Base-by-base conservation (phyloP, 1,140 invertebrate genomes). In the Pseudomyrmex sp. region DNA sequence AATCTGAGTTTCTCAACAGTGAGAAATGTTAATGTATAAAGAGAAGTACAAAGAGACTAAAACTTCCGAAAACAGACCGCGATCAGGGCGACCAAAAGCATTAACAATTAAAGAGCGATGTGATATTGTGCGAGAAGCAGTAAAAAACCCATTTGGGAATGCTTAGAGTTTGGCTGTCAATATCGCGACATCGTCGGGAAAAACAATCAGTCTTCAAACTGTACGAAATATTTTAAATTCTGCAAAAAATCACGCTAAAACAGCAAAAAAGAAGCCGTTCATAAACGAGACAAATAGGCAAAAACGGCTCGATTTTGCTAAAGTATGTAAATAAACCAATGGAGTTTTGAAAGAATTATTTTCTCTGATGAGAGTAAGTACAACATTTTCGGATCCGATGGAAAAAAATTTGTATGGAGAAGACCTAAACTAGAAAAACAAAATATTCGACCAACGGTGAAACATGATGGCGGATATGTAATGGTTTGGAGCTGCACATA, bases 311-410 rank as follows among this genome's bases (percentile, higher is more conserved):
- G 26, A 3, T 0, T 66, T 77, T n/a, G 75, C 63, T 7, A 66
- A 66, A 77, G 18, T 44, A 77, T 44, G 2, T 77, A 44, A 56
- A 77, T 56, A 77, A 82, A 18, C 9, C 23, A n/a, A 44, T 65
- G 13, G 54, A 84, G 13, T 83, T 88, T 70, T 87, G 69, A 79
- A 83, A 72, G 9, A 65, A n/a, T 87, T 46, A 76, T 80, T 12
- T 87, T 85, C 48, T 80, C 80, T 50, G 85, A 85, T 35, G 80
- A 87, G 18, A 75, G 59, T 18, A 74, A 74, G n/a, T 74, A 61
- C 20, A 61, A 75, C n/a, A 18, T 63, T 61, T 75, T 62, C n/a
- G 62, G 62, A 0, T 77, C 62, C 0, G 52, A 77, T 77, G 50
- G 62, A 44, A 77, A 35, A 18, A 46, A 56, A 77, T 87, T 8